Evolutionary conservation across 1,140 invertebrate genomes (phyloP).

Genomic region (Geopemphigus sp.): DNA sequence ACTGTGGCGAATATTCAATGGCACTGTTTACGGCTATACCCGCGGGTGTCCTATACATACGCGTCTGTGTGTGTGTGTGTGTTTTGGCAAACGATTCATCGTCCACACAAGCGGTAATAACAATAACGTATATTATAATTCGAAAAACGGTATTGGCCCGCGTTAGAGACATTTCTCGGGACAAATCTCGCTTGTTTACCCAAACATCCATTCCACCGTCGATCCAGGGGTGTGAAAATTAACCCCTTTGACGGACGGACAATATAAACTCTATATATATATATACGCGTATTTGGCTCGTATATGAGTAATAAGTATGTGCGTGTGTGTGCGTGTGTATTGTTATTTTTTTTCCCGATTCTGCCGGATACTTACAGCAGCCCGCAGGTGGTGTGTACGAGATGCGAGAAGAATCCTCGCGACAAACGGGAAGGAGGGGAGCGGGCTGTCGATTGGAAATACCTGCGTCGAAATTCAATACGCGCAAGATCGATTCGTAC

Average conservation of each 20-base stretch:
- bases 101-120: background rate
- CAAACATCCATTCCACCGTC: constrained; percentile 18
- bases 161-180: background rate
- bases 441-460: constrained; percentile 15
- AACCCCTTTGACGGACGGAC: constrained; percentile 40
- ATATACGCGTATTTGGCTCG: constrained; percentile 6
- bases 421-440: background rate
- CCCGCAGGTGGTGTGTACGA: constrained; percentile 6
- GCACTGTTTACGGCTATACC: constrained; percentile 34
- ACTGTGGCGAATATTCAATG: constrained; percentile 6
- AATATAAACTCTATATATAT: background rate
- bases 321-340: background rate
- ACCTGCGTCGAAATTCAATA: constrained; percentile 28
- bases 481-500: constrained; percentile 20
- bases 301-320: background rate
- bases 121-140: constrained; percentile 3
- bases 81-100: constrained; percentile 39
- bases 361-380: background rate
- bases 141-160: background rate
- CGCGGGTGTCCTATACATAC: constrained; percentile 19
- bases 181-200: constrained; percentile 22
- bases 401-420: background rate
- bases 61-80: background rate
- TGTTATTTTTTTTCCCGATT: background rate
- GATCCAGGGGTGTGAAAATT: constrained; percentile 32